Evolutionary conservation across 2,113 vertebrate species (phyloP), one percentile per base, ranked within the genome.

Genomic region (Cyanocitta stelleri): DNA sequence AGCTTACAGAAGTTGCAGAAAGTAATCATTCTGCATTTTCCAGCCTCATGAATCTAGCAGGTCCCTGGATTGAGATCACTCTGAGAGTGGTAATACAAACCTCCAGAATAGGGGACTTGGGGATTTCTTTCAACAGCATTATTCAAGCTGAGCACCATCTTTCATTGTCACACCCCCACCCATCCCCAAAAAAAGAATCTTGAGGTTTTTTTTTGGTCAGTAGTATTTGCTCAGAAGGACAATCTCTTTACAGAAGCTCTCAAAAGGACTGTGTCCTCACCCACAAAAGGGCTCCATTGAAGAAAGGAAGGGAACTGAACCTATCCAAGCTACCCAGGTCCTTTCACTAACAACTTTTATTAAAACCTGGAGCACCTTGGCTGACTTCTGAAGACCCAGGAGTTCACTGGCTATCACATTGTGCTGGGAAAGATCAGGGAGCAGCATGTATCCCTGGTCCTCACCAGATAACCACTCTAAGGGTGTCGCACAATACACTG

Each of bases 61-160:
- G 24, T 19, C 30, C 10, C 18, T 35, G 13, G 11, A 16, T 14
- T 44, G 19, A 44, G 30, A 52, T 1, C 3, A 13, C 9, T 21
- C 7, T 0, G 0, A 37, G 5, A 1, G 9, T 32, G 19, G 3
- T 24, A 78, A 13, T 26, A 54, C 1, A 0, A 22, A 71, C 10
- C 6, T 66, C 29, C 15, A 37, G 21, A 54, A 29, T 4, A 26
- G 4, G 16, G 7, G 7, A 44, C 16, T 5, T 6, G 3, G 6
- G 11, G 6, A 8, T 23, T 56, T 69, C 37, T 63, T 85, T 85
- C 29, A 66, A 22, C 4, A 55, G 9, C 11, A 44, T 3, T 27
- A 66, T 30, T 64, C 16, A 56, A 73, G 29, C 4, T 43, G 13
- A 71, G 5, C 13, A 30, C 5, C 13, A 67, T 12, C 4, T 48